phyloP scores from a whole-genome alignment of 2,113 vertebrate species.

The Picathartes gymnocephalus region DNA sequence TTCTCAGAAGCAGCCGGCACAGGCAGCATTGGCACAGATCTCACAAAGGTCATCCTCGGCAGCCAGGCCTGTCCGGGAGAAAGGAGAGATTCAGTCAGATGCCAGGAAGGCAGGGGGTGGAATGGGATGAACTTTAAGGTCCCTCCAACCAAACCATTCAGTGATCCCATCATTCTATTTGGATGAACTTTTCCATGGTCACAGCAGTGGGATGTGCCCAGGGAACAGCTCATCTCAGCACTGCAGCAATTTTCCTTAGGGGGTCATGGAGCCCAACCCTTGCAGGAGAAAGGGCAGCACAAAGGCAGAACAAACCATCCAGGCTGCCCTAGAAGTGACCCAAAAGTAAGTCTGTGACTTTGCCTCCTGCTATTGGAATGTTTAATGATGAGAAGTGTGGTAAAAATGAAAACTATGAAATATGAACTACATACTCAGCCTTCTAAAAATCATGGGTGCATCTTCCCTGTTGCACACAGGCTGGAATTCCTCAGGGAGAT shows the following conservation, averaged over 20 bases:
- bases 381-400: not conserved
- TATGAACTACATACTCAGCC: not conserved
- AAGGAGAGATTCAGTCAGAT: not conserved
- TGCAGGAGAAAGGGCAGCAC: not conserved
- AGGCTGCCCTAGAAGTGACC: not conserved
- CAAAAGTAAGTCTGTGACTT: rapidly evolving
- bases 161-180: not conserved
- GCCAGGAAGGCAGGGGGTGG: not conserved
- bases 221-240: not conserved
- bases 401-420: not conserved
- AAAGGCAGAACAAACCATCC: not conserved
- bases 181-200: not conserved
- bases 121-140: rapidly evolving
- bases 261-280: rapidly evolving
- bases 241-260: not conserved
- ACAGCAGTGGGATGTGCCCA: not conserved
- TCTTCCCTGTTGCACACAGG: constrained; percentile 19
- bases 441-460: not conserved
- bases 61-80: constrained; percentile 14
- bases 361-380: not conserved
- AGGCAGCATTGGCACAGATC: constrained; percentile 79
- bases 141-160: not conserved
- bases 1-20: constrained; percentile 68
- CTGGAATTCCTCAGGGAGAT: constrained; percentile 16
- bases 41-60: constrained; percentile 72